Base-by-base conservation (phyloP, 92 coral and sea anemone species). In the Umimayanthus chanpuru region DNA sequence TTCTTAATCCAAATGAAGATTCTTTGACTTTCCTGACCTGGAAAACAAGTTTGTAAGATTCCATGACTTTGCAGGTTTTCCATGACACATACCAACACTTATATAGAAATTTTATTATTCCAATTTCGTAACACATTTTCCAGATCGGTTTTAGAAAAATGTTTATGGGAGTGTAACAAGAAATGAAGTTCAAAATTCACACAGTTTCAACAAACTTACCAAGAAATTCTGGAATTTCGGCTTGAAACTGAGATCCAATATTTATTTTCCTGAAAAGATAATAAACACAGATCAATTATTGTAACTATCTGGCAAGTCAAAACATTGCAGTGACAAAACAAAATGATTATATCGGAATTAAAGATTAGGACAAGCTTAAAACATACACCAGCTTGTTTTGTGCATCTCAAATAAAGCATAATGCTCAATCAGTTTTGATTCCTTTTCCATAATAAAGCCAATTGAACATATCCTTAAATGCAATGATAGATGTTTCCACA, bases 211-310 rank as follows among this genome's bases (percentile, higher is more conserved):
- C 26, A 21, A 0, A 90, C 96, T 90, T 89, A 96, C 98, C 95
- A 78, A 91, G 91, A 77, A 80, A 85, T 25, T 88, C 91, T 50
- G 98, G 98, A 25, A 97, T 93, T 50, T 94, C 93, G n/a, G 99
- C 99, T 83, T 97, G 99, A 81, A 97, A 97, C 82, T 92, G 92
- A 28, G 91, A 77, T 39, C 99, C 99, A 85, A 97, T 92, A 92
- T 97, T 97, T 86, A 97, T 97, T 97, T 97, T 97, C 66, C 99
- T 97, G 58, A 29, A 23, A 76, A 77, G 21, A 39, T 32, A 88
- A 25, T 40, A 21, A 79, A 56, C 49, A 58, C 29, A 50, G 16
- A 6, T 79, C 9, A 5, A n/a, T 65, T 28, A 32, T 73, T 9
- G 73, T 68, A 5, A 67, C 2, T 67, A 58, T 64, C n/a, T 28